A percentile compares a stretch with the other conserved stretches of the same genome.
Conservation (phyloP, 2,888 invertebrate species). For the Teleogryllus oceanicus region DNA sequence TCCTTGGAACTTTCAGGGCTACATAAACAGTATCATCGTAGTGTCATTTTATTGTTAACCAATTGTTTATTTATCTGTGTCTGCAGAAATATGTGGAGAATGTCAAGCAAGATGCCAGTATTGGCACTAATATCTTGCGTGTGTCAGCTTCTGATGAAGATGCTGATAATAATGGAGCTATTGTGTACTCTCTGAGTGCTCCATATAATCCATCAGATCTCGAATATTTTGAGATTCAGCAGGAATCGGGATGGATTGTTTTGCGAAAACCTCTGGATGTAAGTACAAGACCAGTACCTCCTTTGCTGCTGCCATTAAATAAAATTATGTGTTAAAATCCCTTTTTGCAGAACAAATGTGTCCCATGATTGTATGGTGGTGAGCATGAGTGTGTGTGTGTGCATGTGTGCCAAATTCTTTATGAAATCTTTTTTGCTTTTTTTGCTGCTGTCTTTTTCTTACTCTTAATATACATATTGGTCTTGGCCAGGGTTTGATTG, state of each 20-base stretch:
- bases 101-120: slow-evolving; percentile 94
- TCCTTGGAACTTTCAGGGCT: no score
- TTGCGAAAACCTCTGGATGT: slow-evolving; percentile 93
- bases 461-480: slow-evolving; percentile 28
- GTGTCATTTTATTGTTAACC: no score
- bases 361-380: neutral
- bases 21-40: no score
- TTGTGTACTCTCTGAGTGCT: slow-evolving; percentile 85
- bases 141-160: slow-evolving; percentile 97
- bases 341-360: neutral
- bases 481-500: slow-evolving; percentile 26
- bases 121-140: slow-evolving; percentile 88
- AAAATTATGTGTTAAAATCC: neutral
- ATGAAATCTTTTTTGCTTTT: slow-evolving; percentile 26
- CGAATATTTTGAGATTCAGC: slow-evolving; percentile 94
- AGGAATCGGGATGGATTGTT: slow-evolving; percentile 96
- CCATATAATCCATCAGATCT: slow-evolving; percentile 84
- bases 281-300: slow-evolving; percentile 60
- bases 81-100: slow-evolving; percentile 91
- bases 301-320: neutral
- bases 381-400: slow-evolving; percentile 22
- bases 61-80: slow-evolving; percentile 18
- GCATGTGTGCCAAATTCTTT: slow-evolving; percentile 25
- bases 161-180: slow-evolving; percentile 94
- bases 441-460: slow-evolving; percentile 33